Percentiles rank a stretch among this genome's conserved stretches.
phyloP scores from a whole-genome alignment of 2,113 vertebrate species.

The Dendrocopos noguchii region DNA sequence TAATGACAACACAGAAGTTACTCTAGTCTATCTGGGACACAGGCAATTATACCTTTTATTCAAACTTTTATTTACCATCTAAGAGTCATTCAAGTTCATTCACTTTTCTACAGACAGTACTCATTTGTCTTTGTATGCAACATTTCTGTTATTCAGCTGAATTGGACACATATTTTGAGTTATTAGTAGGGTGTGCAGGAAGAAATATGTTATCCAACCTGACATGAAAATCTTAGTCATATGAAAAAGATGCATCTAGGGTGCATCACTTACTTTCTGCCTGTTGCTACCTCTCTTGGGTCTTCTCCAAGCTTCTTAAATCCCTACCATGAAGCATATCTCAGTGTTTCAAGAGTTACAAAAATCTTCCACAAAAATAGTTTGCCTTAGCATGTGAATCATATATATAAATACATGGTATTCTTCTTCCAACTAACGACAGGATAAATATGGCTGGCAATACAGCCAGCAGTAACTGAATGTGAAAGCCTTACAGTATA shows the following conservation, averaged over 20 bases:
- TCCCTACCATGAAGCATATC: background rate
- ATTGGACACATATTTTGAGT: background rate
- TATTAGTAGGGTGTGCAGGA: background rate
- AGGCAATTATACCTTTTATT: conserved; percentile 35
- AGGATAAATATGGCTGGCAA: background rate
- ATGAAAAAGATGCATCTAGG: background rate
- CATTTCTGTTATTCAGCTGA: background rate
- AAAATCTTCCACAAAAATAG: background rate
- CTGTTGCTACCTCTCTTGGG: background rate
- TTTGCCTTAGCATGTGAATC: background rate
- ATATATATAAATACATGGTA: background rate
- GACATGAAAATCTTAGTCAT: background rate
- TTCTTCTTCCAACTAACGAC: background rate
- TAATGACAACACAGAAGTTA: conserved; percentile 38
- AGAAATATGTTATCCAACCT: background rate
- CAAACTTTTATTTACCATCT: conserved; percentile 29
- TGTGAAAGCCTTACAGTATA: background rate
- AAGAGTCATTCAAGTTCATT: background rate
- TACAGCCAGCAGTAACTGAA: background rate
- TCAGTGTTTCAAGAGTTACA: background rate
- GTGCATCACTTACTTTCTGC: background rate
- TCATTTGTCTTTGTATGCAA: background rate
- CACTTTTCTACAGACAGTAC: background rate
- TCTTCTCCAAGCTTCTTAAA: background rate
- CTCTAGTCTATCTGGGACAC: conserved; percentile 4